Evolutionary conservation across 92 coral and sea anemone genomes (phyloP), one percentile per base, ranked within the genome.

Genomic region (Epizoanthus ramosus): DNA sequence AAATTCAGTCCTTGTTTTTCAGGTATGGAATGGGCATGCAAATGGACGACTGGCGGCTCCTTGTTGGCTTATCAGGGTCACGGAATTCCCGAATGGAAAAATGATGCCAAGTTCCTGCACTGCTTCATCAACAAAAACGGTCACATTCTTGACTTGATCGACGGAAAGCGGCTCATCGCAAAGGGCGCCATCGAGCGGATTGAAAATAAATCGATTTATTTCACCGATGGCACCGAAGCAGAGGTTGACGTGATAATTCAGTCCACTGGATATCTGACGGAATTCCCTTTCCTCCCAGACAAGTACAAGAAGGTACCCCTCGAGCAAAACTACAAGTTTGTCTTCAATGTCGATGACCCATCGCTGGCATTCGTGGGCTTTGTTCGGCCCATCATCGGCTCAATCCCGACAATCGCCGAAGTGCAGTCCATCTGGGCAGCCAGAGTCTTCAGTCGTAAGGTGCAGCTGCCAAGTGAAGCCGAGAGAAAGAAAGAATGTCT

Each of bases 51-150:
- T 31, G 88, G 79, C 15, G 97, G 97, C 43, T 92, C 97, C 19
- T 37, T 92, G 18, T 87, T 92, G 43, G 97, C 97, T 28, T 92
- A 92, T 73, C 97, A 92, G 74, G 97, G 97, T 13, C 97, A 92
- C 18, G 97, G 97, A 8, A 90, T 92, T n/a, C 85, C 97, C 23
- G 97, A 92, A 70, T 92, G 97, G 97, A 90, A 85, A 79, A 92
- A 92, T 67, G 84, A 87, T 63, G 92, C 93, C 5, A 80, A 87
- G 8, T 92, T 85, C 73, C 90, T 90, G 28, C 97, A 86, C 79
- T 92, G 74, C 64, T 80, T 92, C 75, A 83, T 92, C 61, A 92
- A 92, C 90, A 92, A 92, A 71, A 92, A 90, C 43, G 97, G 93
- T 17, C 97, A 92, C 79, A 93, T 92, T 31, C 66, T 92, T 53